Conservation (phyloP, 2,888 invertebrate genomes). For the Nyleta sp. region DNA sequence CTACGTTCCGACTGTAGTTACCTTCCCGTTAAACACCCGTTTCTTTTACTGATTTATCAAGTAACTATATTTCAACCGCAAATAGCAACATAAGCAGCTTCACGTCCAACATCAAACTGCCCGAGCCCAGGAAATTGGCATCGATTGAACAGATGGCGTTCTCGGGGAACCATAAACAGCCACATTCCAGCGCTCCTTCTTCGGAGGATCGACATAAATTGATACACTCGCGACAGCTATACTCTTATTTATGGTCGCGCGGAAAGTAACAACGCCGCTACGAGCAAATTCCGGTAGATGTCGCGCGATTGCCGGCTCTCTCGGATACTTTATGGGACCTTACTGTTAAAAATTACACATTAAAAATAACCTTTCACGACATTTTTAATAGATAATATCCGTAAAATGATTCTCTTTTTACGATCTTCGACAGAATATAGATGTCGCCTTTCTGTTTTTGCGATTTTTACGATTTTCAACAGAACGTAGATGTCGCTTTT, state of each 20-base stretch:
- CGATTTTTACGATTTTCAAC: no score
- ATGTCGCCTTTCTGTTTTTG: no score
- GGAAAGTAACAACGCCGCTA: background rate
- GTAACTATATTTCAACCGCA: background rate
- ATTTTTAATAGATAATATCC: no score
- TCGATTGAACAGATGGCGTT: constrained; percentile 14
- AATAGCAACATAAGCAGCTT: background rate
- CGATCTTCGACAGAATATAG: no score
- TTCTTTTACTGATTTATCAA: no score
- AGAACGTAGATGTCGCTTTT: no score
- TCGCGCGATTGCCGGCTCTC: background rate
- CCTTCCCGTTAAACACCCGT: no score
- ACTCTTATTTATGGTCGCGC: constrained; percentile 18
- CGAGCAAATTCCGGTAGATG: background rate
- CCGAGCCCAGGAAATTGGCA: background rate
- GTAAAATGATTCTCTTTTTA: no score
- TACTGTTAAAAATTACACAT: no score
- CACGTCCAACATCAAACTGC: background rate
- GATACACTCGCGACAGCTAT: constrained; percentile 16
- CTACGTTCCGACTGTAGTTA: no score
- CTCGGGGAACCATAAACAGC: constrained; percentile 1
- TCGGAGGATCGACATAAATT: constrained; percentile 13
- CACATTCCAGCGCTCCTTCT: background rate
- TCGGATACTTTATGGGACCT: no score
- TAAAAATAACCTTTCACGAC: no score